Evolutionary conservation across 2,113 vertebrate genomes (phyloP).

Genomic region (Todiramphus chloris): DNA sequence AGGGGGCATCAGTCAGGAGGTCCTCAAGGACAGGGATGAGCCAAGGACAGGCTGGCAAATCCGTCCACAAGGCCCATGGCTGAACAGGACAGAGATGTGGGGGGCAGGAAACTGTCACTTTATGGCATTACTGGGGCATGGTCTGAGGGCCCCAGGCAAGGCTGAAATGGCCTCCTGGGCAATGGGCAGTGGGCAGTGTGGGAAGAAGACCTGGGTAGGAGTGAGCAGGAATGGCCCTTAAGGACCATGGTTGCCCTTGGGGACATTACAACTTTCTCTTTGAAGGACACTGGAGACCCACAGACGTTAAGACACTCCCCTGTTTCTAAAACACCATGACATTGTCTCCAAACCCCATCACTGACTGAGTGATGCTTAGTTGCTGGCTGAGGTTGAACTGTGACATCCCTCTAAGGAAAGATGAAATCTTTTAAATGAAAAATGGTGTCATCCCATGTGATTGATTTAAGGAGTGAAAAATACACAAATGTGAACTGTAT

Average conservation of each 20-base stretch:
- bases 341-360: neutral
- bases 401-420: neutral
- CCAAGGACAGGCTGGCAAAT: neutral
- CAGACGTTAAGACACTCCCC: too few relatives aligned
- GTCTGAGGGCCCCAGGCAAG: neutral
- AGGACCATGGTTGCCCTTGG: neutral
- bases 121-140: too few relatives aligned
- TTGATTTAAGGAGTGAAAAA: neutral
- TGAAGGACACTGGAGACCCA: neutral
- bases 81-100: neutral
- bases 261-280: neutral
- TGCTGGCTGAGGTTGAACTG: neutral
- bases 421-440: neutral
- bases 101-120: neutral
- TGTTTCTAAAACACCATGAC: neutral
- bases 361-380: neutral
- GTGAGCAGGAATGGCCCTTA: neutral
- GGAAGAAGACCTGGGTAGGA: rapidly evolving
- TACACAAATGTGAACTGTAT: neutral
- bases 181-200: neutral
- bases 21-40: neutral
- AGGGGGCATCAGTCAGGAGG: neutral
- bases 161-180: neutral
- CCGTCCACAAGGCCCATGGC: rapidly evolving
- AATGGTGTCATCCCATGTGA: rapidly evolving